These are phyloP conservation scores for Drosophila greeni DNA, from an alignment of 2,888 invertebrate species.

Conservation along the genomic window DNA sequence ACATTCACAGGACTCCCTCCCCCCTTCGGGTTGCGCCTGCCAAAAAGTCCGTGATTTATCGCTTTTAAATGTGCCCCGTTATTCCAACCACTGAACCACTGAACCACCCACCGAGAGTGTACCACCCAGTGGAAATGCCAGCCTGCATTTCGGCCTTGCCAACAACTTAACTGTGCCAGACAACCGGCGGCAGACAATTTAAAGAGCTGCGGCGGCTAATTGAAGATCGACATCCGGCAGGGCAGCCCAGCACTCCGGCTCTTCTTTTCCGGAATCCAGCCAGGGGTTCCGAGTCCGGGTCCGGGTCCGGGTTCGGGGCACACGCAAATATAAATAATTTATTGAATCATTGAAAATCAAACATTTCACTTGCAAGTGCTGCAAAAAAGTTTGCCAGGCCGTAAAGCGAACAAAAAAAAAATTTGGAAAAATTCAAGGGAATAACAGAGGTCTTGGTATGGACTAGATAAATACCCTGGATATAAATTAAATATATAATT, in stretches of 20 bases:
- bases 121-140: neutral
- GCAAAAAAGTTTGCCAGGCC: slow-evolving; percentile 51
- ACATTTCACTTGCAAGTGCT: slow-evolving; percentile 74
- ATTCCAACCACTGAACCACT: slow-evolving; percentile 2
- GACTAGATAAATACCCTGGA: neutral
- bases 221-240: slow-evolving; percentile 60
- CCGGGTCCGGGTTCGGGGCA: slow-evolving; percentile 26
- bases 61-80: slow-evolving; percentile 66
- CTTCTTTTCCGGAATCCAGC: neutral
- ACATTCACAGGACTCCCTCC: slow-evolving; percentile 13
- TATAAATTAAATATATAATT: neutral
- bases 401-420: slow-evolving; percentile 21
- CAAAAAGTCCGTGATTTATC: slow-evolving; percentile 68
- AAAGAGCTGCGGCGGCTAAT: slow-evolving; percentile 56
- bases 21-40: slow-evolving; percentile 49
- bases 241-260: neutral
- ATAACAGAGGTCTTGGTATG: neutral
- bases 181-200: slow-evolving; percentile 45
- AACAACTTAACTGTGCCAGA: slow-evolving; percentile 44
- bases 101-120: slow-evolving; percentile 9
- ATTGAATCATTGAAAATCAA: slow-evolving; percentile 76
- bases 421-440: slow-evolving; percentile 1
- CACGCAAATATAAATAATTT: slow-evolving; percentile 74
- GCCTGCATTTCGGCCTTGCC: slow-evolving; percentile 28
- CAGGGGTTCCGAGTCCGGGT: neutral